Base-by-base conservation (phyloP, 1,140 invertebrate genomes). In the Temnothorax nylanderi region DNA sequence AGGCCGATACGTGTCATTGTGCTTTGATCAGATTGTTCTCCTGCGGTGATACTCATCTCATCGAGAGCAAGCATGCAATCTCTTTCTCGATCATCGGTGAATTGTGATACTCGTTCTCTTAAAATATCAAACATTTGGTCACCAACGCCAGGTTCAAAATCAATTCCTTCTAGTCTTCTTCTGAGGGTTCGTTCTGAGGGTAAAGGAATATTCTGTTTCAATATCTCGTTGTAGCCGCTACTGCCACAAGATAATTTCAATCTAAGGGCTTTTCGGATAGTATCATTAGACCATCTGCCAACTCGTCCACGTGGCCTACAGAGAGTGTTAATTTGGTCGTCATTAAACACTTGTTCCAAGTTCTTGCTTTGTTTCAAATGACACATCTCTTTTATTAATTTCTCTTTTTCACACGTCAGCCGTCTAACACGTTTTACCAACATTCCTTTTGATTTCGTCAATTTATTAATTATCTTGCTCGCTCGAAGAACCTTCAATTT, bases 281-380 rank as follows among this genome's bases (percentile, higher is more conserved):
- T 64, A 64, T 32, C 13, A 34, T 34, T 37, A 64, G 62, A 64
- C 32, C 62, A 64, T 32, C 49, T 1, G 71, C 87, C 3, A 85
- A 21, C 60, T 82, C 90, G 26, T 89, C 2, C 37, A 37, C 3
- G 5, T 37, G 2, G 2, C 6, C 6, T 37, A 37, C 6, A 6
- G 37, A 37, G 37, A 26, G 26, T 26, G 0, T 26, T 0, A 26
- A 26, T 26, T 26, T 26, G 26, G 26, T 26, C 26, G 26, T 26
- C 26, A 26, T 26, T 26, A 26, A 26, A 26, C 26, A 26, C 26
- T 26, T 26, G 26, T 26, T 26, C 26, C 26, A 26, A 26, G 26
- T 26, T 26, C 26, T 37, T 37, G 37, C 37, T 37, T 37, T 3
- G 3, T 37, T 37, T 37, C 37, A 37, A 37, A 6, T 37, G 37